Percentiles rank a stretch among this genome's conserved stretches.
phyloP scores from a whole-genome alignment of 2,888 invertebrate genomes.

The Fabriciana adippe region DNA sequence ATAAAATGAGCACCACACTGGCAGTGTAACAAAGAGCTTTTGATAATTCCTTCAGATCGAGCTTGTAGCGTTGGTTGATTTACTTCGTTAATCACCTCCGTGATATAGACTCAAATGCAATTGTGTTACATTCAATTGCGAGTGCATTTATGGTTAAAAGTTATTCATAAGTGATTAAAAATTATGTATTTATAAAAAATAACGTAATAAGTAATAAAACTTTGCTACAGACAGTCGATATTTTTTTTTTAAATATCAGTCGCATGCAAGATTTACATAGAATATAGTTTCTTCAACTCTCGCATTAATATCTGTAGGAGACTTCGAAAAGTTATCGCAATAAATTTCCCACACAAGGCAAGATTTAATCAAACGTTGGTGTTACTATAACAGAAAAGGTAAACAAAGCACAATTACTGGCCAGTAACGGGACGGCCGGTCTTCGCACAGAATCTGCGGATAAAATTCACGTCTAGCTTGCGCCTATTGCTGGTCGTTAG shows the following conservation, averaged over 20 bases:
- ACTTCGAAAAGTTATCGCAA: constrained; percentile 7
- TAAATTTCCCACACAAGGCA: constrained; percentile 23
- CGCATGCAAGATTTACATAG: not conserved
- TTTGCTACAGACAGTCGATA: too few species aligned
- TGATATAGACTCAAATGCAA: constrained; percentile 6
- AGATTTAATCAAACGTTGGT: constrained; percentile 27
- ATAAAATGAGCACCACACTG: constrained; percentile 76
- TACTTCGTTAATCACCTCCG: constrained; percentile 58
- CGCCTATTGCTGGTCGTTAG: constrained; percentile 78
- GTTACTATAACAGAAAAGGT: constrained; percentile 29
- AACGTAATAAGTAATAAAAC: too few species aligned
- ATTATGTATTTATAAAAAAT: too few species aligned
- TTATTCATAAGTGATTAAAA: too few species aligned
- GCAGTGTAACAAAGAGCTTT: constrained; percentile 75
- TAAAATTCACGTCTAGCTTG: constrained; percentile 37
- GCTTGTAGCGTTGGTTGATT: constrained; percentile 40
- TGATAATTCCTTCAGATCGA: constrained; percentile 75
- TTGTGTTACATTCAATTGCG: not conserved
- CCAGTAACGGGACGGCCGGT: constrained; percentile 45
- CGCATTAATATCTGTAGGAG: not conserved
- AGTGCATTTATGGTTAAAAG: not conserved
- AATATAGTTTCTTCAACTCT: constrained; percentile 1
- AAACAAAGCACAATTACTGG: constrained; percentile 36
- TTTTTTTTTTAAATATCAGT: not conserved
- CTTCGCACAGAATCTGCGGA: constrained; percentile 32